Base-by-base conservation (phyloP, 1,140 invertebrate species). In the Bombus soroeensis region DNA sequence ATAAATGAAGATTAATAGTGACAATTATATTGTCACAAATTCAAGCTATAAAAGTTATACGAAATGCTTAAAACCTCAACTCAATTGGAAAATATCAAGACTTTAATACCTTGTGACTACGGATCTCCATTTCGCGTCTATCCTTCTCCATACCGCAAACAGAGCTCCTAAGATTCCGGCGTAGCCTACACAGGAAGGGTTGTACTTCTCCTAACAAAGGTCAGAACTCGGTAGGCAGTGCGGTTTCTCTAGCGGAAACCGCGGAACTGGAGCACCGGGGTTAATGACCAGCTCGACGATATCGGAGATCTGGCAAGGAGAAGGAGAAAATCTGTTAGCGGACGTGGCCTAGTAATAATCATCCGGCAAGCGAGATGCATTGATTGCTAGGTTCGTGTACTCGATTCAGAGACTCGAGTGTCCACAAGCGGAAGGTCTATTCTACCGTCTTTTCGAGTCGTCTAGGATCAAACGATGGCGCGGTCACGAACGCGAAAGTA, bases 381-480 rank as follows among this genome's bases (percentile, higher is more conserved):
- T 28, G 74, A 81, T 78, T 34, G 22, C 13, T 28, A 28, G 18
- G 37, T 28, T 39, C 37, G 18, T 25, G 34, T 34, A 37, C 34
- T 25, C 28, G 28, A 28, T 25, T 71, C 70, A 41, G 28, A 25
- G 25, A 6, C 41, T 18, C 39, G 71, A 34, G 66, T 32, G 39
- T 73, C 41, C 71, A 73, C 70, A 32, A 15, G 25, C n/a, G 71
- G 41, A 68, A 43, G 70, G 37, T 43, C 79, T 28, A 76, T 89
- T 66, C n/a, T 18, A 13, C 28, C 59, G 59, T 89, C 79, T 83
- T 66, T 71, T 18, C 66, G 62, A 13, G 6, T 10, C 68, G 66
- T 89, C 64, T 81, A 39, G 78, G 80, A 85, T 81, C 68, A 85
- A 85, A 85, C 59, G 59, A 12, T n/a, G 59, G 28, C 70, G 12